Base-by-base conservation (phyloP, 2,113 vertebrate genomes). In the Osmerus mordax region DNA sequence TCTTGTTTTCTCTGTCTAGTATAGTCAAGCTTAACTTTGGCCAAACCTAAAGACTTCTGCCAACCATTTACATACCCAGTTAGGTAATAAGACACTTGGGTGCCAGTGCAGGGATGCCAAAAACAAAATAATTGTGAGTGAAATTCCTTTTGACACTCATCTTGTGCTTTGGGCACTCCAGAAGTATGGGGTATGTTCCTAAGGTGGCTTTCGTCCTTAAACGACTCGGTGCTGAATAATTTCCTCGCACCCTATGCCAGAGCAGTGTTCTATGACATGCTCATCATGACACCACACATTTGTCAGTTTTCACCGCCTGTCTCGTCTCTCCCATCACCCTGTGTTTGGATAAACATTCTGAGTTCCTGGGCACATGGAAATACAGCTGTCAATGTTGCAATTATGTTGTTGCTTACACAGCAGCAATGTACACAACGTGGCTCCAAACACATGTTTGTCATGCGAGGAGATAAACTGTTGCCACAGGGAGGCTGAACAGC, bases 121-220 rank as follows among this genome's bases (percentile, higher is more conserved):
- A 84, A 79, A 85, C 78, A 80, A 69, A 77, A 76, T 85, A 87
- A 86, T 87, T 89, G 87, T 84, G 88, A 89, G 14, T 81, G 65
- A 83, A 90, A 89, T 87, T 32, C 76, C 56, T 86, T 82, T 65
- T 88, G 89, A 89, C 86, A 87, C 78, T 66, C 71, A 81, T 85
- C 83, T 78, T 61, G 73, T 79, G 62, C 80, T 78, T 83, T 56
- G 72, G 74, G 65, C 74, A 21, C 65, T 51, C 75, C 73, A 14
- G 73, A 52, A 80, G 70, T 74, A 32, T 1, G 9, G 19, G 6
- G 19, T 73, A 75, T 67, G 74, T 71, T 78, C 73, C 41, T 47
- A 47, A 74, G 77, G 67, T 60, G 52, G 76, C 64, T 56, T 70
- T 66, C 58, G 67, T 4, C 7, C 64, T 72, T 74, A 71, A 76